Evolutionary conservation across 2,113 vertebrate genomes (phyloP), one percentile per base, ranked within the genome.

Genomic region (Hemiprocne comata): DNA sequence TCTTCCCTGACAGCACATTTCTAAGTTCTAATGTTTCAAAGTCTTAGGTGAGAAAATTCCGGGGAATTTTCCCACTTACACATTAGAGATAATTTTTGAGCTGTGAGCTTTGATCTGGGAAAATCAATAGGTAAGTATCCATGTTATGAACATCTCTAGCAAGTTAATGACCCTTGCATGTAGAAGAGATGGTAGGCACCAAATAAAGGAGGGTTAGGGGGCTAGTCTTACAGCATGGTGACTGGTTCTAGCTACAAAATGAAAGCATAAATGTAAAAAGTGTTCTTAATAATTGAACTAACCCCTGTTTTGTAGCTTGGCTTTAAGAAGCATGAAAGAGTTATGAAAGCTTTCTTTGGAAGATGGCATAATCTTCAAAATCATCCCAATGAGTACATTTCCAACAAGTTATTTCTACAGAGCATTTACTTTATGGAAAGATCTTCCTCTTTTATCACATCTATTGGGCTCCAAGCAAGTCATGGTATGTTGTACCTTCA

Each of bases 321-420:
- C 42, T 42, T 57, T 70, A 80, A 53, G 34, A 87, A 94, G 83
- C 24, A 60, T 21, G 31, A 71, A 67, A 89, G 51, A 71, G 6
- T 69, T 87, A 48, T n/a, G 75, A 93, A 79, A 96, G 50, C 33
- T 82, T 84, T 83, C 62, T 76, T 64, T 60, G 58, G 78, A 95
- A 82, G 62, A 83, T 86, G 85, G 79, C 44, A 85, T 65, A 55
- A 92, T 92, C 50, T 92, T 87, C 70, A 90, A 73, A 94, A 91
- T 73, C 42, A 69, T 89, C 65, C 23, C 61, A 87, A 26, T 83
- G 73, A 80, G 46, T 54, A 83, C 24, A 62, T 54, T 92, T 93
- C 74, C 83, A 92, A 25, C 6, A 55, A 78, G 34, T 72, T 94
- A 70, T 71, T 93, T 87, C 79, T 72, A 85, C 36, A 85, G 64